Percentiles rank a stretch among this genome's conserved stretches.
Evolutionary conservation across 2,113 vertebrate species (phyloP).

Genomic region (Psittacara wagleri): DNA sequence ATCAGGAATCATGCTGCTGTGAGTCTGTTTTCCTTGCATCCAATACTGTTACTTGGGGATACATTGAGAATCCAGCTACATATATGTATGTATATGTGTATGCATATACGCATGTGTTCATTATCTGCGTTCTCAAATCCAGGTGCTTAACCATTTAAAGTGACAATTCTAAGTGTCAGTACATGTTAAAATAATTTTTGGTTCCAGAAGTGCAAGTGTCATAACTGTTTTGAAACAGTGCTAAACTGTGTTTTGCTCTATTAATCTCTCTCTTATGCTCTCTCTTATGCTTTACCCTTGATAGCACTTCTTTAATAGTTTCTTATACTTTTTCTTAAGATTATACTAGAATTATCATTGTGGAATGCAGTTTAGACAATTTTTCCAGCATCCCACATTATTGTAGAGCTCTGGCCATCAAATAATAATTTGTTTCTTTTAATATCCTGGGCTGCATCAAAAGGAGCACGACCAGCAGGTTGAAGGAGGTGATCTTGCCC

Average conservation of each 20-base stretch:
- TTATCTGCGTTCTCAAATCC: background rate
- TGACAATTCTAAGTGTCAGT: background rate
- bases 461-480: background rate
- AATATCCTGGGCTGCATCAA: background rate
- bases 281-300: background rate
- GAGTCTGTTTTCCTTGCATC: background rate
- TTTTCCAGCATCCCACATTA: background rate
- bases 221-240: accelerated
- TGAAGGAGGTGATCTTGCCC: background rate
- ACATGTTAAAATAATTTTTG: background rate
- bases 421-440: background rate
- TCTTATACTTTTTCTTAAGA: background rate
- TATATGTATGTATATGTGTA: background rate
- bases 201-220: accelerated
- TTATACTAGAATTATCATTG: background rate
- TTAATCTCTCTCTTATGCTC: background rate
- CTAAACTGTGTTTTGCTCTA: background rate
- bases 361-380: background rate
- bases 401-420: background rate
- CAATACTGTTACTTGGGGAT: background rate
- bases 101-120: background rate
- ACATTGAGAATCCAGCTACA: background rate
- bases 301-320: background rate
- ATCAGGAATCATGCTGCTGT: background rate
- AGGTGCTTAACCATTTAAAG: background rate